Evolutionary conservation across 1,140 invertebrate genomes (phyloP), one percentile per base, ranked within the genome.

Genomic region (Sminthurides bifidus): DNA sequence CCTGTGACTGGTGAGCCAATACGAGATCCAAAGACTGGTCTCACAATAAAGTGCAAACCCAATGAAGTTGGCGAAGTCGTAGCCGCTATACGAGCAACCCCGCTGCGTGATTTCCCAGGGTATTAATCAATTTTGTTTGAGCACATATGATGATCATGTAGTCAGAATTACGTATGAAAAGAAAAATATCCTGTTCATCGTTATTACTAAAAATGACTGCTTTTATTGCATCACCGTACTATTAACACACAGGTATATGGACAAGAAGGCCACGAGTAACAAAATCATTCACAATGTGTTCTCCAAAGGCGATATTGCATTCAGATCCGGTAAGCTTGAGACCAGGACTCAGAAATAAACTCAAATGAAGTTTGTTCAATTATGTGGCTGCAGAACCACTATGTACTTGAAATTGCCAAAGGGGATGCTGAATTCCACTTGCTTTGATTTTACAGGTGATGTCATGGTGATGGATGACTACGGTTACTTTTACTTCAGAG

Each of bases 401-500:
- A n/a, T n/a, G n/a, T n/a, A n/a, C n/a, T n/a, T n/a, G n/a, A n/a
- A n/a, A n/a, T n/a, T n/a, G n/a, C n/a, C n/a, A n/a, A n/a, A n/a
- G n/a, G n/a, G n/a, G n/a, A n/a, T n/a, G n/a, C n/a, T n/a, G n/a
- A n/a, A n/a, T n/a, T n/a, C n/a, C n/a, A n/a, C n/a, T n/a, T n/a
- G n/a, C n/a, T n/a, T n/a, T n/a, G n/a, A n/a, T n/a, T n/a, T n/a
- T 76, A 43, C 69, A 88, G 92, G 92, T 59, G 93, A 98, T 73
- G 81, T 97, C 58, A 70, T 98, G 38, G 78, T 85, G 12, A 82
- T 87, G 64, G 93, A 98, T 69, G 83, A 92, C 63, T 78, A 85
- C 15, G 94, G 94, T 14, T 92, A 95, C 73, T 74, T 97, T 30
- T 97, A 82, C 70, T 98, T 98, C 73, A 86, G 84, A 65, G 93